These are phyloP conservation scores for Morbakka virulenta DNA, from an alignment of 30 jellyfish, hydroid and myxozoan genomes.

Conservation along the genomic window DNA sequence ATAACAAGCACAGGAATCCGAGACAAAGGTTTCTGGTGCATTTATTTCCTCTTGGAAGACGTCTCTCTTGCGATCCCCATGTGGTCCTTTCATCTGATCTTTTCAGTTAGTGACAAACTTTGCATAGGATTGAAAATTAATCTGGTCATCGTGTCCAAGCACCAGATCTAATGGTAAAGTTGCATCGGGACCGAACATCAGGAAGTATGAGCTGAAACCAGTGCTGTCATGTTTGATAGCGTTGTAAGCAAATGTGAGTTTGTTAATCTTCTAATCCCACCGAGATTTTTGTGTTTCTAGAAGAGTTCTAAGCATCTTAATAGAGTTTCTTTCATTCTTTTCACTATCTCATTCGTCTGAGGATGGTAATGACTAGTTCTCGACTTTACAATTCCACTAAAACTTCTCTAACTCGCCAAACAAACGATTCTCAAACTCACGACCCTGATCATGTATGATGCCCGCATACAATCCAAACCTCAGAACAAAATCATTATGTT, in stretches of 20 bases:
- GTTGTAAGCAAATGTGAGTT: conserved; percentile 23
- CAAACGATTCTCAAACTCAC: conserved; percentile 36
- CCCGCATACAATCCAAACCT: conserved; percentile 30
- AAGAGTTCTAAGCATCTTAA: conserved; percentile 24
- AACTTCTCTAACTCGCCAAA: conserved; percentile 15
- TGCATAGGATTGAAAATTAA: background rate
- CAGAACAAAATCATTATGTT: conserved; percentile 17
- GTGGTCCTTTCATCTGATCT: background rate
- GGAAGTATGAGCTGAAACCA: conserved; percentile 25
- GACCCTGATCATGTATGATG: conserved; percentile 56
- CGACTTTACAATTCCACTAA: conserved; percentile 4
- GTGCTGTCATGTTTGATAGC: conserved; percentile 25
- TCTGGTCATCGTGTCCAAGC: background rate
- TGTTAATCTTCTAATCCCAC: conserved; percentile 22
- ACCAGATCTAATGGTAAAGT: conserved; percentile 3
- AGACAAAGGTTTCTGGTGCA: background rate
- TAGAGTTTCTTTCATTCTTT: conserved; percentile 16
- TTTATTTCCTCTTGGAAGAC: background rate
- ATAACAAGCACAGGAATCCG: background rate
- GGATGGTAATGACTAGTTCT: conserved; percentile 41
- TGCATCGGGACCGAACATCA: conserved; percentile 43
- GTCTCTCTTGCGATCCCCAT: background rate
- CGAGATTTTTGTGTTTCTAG: conserved; percentile 7
- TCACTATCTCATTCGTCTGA: conserved; percentile 33
- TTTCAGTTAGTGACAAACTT: background rate